Evolutionary conservation across 2,888 invertebrate species (phyloP).

Genomic region (Saturnia japonica): DNA sequence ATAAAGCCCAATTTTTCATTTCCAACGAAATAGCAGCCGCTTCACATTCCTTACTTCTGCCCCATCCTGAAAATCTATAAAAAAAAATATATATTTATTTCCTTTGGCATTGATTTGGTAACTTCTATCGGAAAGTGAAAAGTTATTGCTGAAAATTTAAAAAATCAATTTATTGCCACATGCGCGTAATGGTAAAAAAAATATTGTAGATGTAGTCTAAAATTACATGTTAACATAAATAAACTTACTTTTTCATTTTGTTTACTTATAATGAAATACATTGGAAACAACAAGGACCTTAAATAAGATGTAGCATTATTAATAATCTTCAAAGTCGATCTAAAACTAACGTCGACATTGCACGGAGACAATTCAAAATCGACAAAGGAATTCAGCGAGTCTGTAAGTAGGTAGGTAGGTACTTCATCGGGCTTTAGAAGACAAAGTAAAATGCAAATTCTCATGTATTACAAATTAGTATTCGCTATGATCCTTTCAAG

Average conservation of each 20-base stretch:
- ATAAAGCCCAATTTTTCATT: no score
- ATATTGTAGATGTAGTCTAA: no score
- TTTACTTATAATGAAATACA: not conserved
- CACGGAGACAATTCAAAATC: constrained; percentile 34
- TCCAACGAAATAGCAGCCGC: no score
- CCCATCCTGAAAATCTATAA: no score
- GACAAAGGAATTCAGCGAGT: constrained; percentile 55
- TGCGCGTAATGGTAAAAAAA: no score
- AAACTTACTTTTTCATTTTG: not conserved
- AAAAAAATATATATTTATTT: no score
- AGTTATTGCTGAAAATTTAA: no score
- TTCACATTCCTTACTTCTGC: no score
- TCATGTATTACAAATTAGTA: constrained; percentile 78
- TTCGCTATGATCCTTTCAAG: not conserved
- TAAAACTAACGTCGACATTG: constrained; percentile 16
- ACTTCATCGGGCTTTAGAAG: constrained; percentile 54
- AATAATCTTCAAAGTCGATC: constrained; percentile 19
- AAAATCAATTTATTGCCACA: no score
- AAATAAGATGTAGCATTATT: constrained; percentile 15
- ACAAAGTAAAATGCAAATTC: constrained; percentile 79
- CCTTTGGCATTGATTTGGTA: no score
- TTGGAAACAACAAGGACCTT: not conserved
- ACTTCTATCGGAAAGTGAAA: not conserved
- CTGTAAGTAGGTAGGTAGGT: constrained; percentile 37
- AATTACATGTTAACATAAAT: no score